Conservation (phyloP, 2,888 invertebrate species). For the Drosophila tripunctata region DNA sequence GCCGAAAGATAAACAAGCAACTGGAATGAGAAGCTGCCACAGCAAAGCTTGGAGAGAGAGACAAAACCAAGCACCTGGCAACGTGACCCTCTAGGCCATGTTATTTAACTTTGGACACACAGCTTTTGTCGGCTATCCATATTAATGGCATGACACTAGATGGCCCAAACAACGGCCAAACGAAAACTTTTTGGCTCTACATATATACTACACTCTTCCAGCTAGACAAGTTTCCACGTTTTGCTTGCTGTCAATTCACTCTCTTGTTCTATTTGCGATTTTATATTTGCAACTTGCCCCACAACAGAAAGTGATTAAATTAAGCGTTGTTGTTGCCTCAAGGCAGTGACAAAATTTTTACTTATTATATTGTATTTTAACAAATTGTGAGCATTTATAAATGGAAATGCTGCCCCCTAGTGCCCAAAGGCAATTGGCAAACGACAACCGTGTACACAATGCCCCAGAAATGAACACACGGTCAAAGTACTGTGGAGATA, state of each 20-base stretch:
- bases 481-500: not conserved
- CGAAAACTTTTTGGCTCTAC: constrained; percentile 33
- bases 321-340: constrained; percentile 37
- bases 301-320: constrained; percentile 70
- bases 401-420: constrained; percentile 51
- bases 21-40: constrained; percentile 13
- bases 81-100: constrained; percentile 58
- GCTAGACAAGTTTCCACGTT: not conserved
- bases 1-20: constrained; percentile 66
- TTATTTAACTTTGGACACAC: constrained; percentile 71
- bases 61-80: constrained; percentile 50
- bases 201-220: too few species aligned
- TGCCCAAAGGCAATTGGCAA: constrained; percentile 13
- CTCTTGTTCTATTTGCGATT: constrained; percentile 13
- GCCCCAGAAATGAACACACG: constrained; percentile 4
- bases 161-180: constrained; percentile 23
- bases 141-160: constrained; percentile 47
- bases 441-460: constrained; percentile 2
- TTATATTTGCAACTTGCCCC: constrained; percentile 23
- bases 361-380: constrained; percentile 44
- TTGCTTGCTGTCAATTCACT: not conserved
- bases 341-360: constrained; percentile 36
- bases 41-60: constrained; percentile 1
- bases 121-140: constrained; percentile 58
- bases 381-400: constrained; percentile 63